These are phyloP conservation scores for Uropsilus gracilis DNA, from an alignment of 2,113 vertebrate species.

Conservation along the genomic window DNA sequence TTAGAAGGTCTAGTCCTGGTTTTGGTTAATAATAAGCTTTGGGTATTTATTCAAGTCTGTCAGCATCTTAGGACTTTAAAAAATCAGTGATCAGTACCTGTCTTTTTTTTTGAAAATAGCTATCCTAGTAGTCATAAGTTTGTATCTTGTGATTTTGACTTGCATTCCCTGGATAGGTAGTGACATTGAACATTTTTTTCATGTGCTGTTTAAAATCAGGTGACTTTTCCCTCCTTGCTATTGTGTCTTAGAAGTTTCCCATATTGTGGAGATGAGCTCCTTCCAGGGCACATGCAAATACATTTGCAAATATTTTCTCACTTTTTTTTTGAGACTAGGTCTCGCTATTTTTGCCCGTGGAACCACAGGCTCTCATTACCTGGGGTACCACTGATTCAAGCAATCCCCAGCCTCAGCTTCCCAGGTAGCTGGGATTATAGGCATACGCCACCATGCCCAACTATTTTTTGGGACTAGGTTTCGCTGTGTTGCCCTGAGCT, in stretches of 20 bases:
- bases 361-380: too few relatives aligned
- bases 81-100: background rate
- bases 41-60: background rate
- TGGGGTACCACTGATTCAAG: too few relatives aligned
- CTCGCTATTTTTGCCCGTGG: too few relatives aligned
- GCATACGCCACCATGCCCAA: too few relatives aligned
- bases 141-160: background rate
- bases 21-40: background rate
- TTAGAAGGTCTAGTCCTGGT: background rate
- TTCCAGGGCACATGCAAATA: background rate
- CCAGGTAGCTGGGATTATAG: too few relatives aligned
- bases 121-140: too few relatives aligned
- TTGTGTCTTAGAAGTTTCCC: background rate
- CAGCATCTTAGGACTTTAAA: background rate
- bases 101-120: background rate
- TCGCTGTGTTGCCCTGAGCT: too few relatives aligned
- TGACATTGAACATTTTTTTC: background rate
- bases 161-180: background rate
- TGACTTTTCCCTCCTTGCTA: background rate
- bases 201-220: background rate
- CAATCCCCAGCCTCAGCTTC: too few relatives aligned
- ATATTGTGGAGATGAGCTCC: background rate
- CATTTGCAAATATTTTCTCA: background rate
- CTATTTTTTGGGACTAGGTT: too few relatives aligned
- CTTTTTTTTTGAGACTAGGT: too few relatives aligned